Evolutionary conservation across 2,888 invertebrate genomes (phyloP).

Genomic region (Erynnis tages): DNA sequence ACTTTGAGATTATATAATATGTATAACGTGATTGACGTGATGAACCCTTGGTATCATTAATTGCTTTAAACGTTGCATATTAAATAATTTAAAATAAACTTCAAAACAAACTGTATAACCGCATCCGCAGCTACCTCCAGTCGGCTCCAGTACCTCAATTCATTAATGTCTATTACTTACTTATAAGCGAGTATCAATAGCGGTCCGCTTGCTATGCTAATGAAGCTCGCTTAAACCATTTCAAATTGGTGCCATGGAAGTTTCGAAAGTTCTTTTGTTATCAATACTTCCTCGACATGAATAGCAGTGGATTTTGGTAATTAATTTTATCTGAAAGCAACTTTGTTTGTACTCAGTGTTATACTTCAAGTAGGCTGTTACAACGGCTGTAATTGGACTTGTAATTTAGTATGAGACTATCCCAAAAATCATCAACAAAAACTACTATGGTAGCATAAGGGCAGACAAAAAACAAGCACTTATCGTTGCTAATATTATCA

Average conservation of each 20-base stretch:
- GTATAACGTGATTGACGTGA: too few relatives aligned
- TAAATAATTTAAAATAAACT: too few relatives aligned
- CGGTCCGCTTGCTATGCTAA: conserved; percentile 60
- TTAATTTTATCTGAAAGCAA: conserved; percentile 33
- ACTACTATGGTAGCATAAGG: background rate
- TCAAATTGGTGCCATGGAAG: conserved; percentile 39
- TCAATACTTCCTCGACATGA: conserved; percentile 37
- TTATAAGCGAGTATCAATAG: conserved; percentile 55
- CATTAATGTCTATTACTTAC: conserved; percentile 48
- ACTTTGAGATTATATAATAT: too few relatives aligned
- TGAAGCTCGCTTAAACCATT: conserved; percentile 49
- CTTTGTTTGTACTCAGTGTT: conserved; percentile 23
- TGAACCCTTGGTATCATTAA: too few relatives aligned
- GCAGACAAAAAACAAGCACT: background rate
- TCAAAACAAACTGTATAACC: background rate
- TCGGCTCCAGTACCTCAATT: conserved; percentile 36
- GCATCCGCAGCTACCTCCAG: background rate
- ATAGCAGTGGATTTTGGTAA: conserved; percentile 21
- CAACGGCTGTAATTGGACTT: background rate
- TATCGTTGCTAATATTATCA: conserved; percentile 3
- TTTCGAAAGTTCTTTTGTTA: conserved; percentile 45
- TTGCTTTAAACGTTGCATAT: too few relatives aligned
- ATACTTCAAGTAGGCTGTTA: background rate
- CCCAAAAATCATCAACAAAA: background rate
- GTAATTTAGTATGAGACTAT: too few relatives aligned